phyloP scores from a whole-genome alignment of 2,797 vertebrate genomes.

The Micropoecilia bifurca region DNA sequence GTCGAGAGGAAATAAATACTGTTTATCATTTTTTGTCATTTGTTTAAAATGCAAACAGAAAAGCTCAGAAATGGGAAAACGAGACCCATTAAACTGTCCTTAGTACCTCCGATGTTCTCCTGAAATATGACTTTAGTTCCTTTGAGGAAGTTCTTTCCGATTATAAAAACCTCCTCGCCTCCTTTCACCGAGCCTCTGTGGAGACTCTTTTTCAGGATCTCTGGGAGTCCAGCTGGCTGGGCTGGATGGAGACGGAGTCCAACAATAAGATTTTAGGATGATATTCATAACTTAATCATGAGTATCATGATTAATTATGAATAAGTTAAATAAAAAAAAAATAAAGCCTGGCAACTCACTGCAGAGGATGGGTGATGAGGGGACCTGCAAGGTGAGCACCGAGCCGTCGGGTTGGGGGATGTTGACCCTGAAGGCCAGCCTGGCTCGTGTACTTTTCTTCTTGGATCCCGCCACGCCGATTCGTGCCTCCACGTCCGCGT shows the following conservation, averaged over 20 bases:
- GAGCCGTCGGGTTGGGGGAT: constrained; percentile 93
- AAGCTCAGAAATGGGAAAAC: constrained; percentile 9
- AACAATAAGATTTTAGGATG: constrained; percentile 3
- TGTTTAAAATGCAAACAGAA: constrained; percentile 4
- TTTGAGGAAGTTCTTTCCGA: constrained; percentile 99
- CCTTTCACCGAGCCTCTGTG: constrained; percentile 93
- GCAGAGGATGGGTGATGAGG: constrained; percentile 95
- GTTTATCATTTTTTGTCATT: not conserved
- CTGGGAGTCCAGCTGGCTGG: constrained; percentile 96
- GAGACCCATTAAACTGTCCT: not conserved
- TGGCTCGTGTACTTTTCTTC: constrained; percentile 98
- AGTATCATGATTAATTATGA: too few relatives aligned
- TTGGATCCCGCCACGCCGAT: constrained; percentile 98
- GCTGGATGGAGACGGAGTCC: constrained; percentile 76
- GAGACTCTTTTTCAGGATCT: constrained; percentile 98
- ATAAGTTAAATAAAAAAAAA: not conserved
- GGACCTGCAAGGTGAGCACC: constrained; percentile 89
- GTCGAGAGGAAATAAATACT: not conserved
- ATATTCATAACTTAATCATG: not conserved
- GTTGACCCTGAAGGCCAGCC: constrained; percentile 93
- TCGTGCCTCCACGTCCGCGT: constrained; percentile 97
- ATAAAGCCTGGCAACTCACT: constrained; percentile 82
- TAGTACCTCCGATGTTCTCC: constrained; percentile 91
- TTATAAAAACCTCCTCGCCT: constrained; percentile 97
- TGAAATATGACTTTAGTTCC: constrained; percentile 99